Evolutionary conservation across 53 echinoderm and acorn worm genomes (phyloP), one percentile per base, ranked within the genome.

Genomic region (Holothuria scabra): DNA sequence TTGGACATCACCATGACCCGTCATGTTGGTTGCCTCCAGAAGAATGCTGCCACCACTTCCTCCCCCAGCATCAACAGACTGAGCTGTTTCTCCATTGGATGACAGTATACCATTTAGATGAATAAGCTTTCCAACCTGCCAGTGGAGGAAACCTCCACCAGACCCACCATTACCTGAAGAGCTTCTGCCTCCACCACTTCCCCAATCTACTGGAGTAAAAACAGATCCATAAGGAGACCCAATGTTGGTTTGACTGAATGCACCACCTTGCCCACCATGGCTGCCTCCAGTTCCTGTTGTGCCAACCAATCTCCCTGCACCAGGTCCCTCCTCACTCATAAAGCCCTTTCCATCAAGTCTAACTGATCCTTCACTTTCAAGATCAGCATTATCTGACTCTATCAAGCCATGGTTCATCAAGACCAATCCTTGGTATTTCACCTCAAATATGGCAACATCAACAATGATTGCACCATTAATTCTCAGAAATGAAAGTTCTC

Each of bases 11-110:
- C 95, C 95, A 90, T 95, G 95, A 74, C 95, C 95, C 28, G 95
- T 95, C 30, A 88, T 88, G 62, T 93, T 95, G 56, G 89, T 92
- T 65, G 92, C 95, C 75, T 92, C 92, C 6, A 95, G 83, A 29
- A 95, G 66, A 19, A 95, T 74, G 67, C 95, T 92, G 12, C 95
- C 95, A 76, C 95, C 95, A 59, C 92, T 95, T 66, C 95, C 95
- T 61, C 95, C 95, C 55, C 95, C 95, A 34, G 92, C 90, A 81
- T 92, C 79, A 37, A 11, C 19, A 59, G 11, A 55, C 19, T 59
- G 59, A 59, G 88, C 74, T 29, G 69, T 41, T 19, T 33, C 21
- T 23, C 95, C 89, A 64, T 81, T 84, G 46, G 89, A 84, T 31
- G 95, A 90, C 60, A 95, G 59, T 28, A 86, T 61, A 13, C 95